phyloP scores from a whole-genome alignment of 2,797 vertebrate species.

The Dendrocincla fuliginosa region DNA sequence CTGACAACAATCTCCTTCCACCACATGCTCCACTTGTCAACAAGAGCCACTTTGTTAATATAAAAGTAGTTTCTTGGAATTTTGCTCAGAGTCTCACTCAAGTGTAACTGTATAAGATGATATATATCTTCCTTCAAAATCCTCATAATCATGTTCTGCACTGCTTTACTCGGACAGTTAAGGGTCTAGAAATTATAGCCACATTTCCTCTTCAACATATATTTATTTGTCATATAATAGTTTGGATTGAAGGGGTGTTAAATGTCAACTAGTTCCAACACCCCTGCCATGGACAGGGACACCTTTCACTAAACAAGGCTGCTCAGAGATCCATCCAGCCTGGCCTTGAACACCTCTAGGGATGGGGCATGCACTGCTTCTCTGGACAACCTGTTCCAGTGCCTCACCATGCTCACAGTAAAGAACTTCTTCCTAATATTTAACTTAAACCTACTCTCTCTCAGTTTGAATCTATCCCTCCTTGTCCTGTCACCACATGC shows the following conservation, averaged over 20 bases:
- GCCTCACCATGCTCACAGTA: neutral
- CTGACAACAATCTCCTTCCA: constrained; percentile 54
- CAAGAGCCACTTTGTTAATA: neutral
- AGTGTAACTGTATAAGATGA: neutral
- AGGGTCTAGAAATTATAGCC: neutral
- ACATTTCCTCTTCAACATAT: neutral
- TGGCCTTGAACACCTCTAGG: neutral
- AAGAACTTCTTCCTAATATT: neutral
- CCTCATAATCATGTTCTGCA: neutral
- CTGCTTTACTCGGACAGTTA: neutral
- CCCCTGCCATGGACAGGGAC: neutral
- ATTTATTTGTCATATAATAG: neutral
- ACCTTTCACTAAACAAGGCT: neutral
- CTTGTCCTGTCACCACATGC: neutral
- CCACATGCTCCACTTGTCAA: constrained; percentile 62
- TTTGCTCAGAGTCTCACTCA: constrained; percentile 7
- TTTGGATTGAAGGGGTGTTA: neutral
- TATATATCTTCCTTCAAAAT: neutral
- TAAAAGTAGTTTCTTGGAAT: constrained; percentile 22
- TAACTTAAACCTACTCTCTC: neutral
- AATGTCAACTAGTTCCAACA: neutral
- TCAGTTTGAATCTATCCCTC: neutral
- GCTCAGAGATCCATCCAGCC: neutral
- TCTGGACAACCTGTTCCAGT: neutral
- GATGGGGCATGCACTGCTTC: neutral